These are phyloP conservation scores for Pseudanteris insignis DNA, from an alignment of 2,888 invertebrate genomes.

Conservation along the genomic window DNA sequence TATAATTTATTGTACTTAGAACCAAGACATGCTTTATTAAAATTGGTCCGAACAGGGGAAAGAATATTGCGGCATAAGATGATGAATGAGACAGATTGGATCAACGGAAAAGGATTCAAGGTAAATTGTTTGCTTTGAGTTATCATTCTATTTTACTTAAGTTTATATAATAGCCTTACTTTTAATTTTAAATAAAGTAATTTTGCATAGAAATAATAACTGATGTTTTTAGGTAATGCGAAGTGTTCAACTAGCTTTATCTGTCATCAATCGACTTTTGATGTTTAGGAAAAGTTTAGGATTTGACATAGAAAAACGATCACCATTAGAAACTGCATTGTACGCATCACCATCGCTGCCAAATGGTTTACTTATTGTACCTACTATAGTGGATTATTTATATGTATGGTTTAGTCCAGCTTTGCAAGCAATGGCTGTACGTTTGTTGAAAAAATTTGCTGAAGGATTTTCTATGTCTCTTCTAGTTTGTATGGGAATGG, in stretches of 20 bases:
- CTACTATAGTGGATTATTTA: slow-evolving; percentile 70
- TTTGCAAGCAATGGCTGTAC: slow-evolving; percentile 70
- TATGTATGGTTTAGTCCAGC: slow-evolving; percentile 70
- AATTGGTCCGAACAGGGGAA: slow-evolving; percentile 62
- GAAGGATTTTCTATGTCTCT: slow-evolving; percentile 71
- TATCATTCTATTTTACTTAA: neutral
- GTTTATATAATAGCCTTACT: neutral
- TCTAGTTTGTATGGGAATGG: slow-evolving; percentile 71
- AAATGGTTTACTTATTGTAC: slow-evolving; percentile 66
- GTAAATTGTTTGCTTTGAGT: slow-evolving; percentile 35
- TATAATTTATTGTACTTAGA: slow-evolving; percentile 63
- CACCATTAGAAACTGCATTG: slow-evolving; percentile 62
- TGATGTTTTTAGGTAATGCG: slow-evolving; percentile 51
- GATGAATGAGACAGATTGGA: slow-evolving; percentile 65
- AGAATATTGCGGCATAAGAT: slow-evolving; percentile 60
- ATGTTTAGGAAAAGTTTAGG: slow-evolving; percentile 63
- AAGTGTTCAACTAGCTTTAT: slow-evolving; percentile 63
- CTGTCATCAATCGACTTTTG: slow-evolving; percentile 62
- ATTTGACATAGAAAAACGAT: slow-evolving; percentile 55
- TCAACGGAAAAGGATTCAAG: slow-evolving; percentile 63
- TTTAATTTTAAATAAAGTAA: neutral
- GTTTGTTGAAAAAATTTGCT: slow-evolving; percentile 69
- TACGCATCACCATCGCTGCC: slow-evolving; percentile 64
- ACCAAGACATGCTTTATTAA: slow-evolving; percentile 62
- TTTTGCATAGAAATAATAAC: too few relatives aligned